These are phyloP conservation scores for Capitulum mitella DNA, from an alignment of 2,888 invertebrate genomes.

Conservation along the genomic window DNA sequence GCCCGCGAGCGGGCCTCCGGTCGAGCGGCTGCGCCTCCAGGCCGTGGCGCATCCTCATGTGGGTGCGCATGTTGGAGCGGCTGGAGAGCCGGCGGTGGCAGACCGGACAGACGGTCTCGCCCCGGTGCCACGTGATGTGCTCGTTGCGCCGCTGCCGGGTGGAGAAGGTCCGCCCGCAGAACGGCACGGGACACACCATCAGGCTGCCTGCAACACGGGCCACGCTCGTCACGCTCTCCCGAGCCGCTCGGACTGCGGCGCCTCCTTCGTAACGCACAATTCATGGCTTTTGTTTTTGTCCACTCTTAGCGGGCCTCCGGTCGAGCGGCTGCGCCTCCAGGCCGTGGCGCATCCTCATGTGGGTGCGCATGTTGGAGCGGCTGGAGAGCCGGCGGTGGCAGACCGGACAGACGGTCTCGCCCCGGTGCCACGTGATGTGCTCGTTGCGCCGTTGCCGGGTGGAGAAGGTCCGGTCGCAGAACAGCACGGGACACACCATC, in stretches of 20 bases:
- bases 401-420: not conserved
- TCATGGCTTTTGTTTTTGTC: too few species aligned
- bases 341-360: not conserved
- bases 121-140: constrained; percentile 1
- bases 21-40: not conserved
- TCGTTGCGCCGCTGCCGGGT: not conserved
- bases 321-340: not conserved
- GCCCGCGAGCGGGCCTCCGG: too few species aligned
- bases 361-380: not conserved
- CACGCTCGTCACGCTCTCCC: too few species aligned
- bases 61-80: not conserved
- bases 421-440: constrained; percentile 1
- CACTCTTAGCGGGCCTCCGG: too few species aligned
- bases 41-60: not conserved
- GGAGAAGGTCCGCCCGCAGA: not conserved
- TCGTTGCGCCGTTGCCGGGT: not conserved
- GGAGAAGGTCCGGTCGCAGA: not conserved
- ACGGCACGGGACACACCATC: not conserved
- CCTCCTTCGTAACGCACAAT: too few species aligned
- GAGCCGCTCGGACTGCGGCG: too few species aligned
- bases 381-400: not conserved
- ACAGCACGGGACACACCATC: not conserved
- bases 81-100: not conserved
- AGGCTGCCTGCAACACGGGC: not conserved
- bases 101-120: not conserved